Evolutionary conservation across 2,113 vertebrate species (phyloP).

Genomic region (Opisthocomus hoazin): DNA sequence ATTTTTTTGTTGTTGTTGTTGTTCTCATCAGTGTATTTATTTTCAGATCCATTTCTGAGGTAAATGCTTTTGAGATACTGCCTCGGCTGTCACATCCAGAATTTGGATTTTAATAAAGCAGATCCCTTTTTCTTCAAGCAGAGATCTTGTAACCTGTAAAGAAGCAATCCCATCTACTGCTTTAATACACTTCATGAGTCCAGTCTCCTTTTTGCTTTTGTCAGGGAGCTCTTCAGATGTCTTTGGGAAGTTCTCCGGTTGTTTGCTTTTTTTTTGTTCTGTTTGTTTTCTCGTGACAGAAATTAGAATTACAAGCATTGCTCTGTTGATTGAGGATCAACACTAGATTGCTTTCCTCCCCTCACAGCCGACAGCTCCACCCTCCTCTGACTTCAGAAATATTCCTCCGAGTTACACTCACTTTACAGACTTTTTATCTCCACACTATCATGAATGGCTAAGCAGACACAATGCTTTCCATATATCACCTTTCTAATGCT

Average conservation of each 20-base stretch:
- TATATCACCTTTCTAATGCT: not conserved
- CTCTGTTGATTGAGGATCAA: not conserved
- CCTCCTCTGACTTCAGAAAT: not conserved
- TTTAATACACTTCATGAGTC: not conserved
- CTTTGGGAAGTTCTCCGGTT: not conserved
- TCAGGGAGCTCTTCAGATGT: not conserved
- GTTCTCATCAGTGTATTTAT: not conserved
- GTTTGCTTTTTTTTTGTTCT: not conserved
- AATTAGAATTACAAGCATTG: not conserved
- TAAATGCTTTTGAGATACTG: not conserved
- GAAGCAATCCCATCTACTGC: not conserved
- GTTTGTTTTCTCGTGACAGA: not conserved
- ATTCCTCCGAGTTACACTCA: not conserved
- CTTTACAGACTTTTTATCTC: not conserved
- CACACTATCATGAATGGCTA: not conserved
- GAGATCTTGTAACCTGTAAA: not conserved
- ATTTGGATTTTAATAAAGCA: not conserved
- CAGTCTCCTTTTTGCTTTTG: not conserved
- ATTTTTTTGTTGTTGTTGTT: not conserved
- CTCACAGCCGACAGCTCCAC: not conserved
- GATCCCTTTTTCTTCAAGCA: not conserved
- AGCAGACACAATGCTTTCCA: not conserved
- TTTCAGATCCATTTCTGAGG: not conserved
- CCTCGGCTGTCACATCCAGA: not conserved
- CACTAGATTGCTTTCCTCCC: not conserved